Evolutionary conservation across 2,888 invertebrate genomes (phyloP).

Genomic region (Hydroisotoma schaefferi): DNA sequence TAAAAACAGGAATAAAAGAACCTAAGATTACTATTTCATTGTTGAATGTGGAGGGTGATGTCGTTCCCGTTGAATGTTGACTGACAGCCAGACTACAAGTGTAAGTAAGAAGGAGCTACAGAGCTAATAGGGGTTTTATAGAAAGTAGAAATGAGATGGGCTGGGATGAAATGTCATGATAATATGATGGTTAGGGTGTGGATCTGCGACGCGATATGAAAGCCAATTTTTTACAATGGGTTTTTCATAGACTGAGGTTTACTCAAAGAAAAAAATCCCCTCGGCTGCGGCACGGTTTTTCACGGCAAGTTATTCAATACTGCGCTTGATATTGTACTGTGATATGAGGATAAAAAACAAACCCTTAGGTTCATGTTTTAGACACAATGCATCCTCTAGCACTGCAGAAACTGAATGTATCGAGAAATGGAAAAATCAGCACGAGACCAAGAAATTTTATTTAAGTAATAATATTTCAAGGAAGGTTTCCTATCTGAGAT

Average conservation of each 20-base stretch:
- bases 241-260: slow-evolving; percentile 9
- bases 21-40: no score
- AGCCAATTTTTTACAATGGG: slow-evolving; percentile 40
- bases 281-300: no score
- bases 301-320: no score
- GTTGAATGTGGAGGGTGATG: no score
- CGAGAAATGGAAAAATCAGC: no score
- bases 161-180: slow-evolving; percentile 17
- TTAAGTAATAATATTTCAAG: no score
- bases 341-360: not conserved
- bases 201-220: slow-evolving; percentile 28
- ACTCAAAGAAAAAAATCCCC: not conserved
- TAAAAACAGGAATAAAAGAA: no score
- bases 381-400: no score
- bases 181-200: slow-evolving; percentile 20
- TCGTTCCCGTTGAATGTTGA: slow-evolving; percentile 2
- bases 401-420: no score
- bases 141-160: slow-evolving; percentile 20
- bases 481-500: no score
- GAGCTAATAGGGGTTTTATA: not conserved
- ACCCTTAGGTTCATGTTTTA: no score
- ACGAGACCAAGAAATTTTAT: no score
- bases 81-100: not conserved
- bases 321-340: not conserved
- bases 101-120: not conserved